phyloP scores from a whole-genome alignment of 2,888 invertebrate genomes.

The Chrysopilus asiliformis region DNA sequence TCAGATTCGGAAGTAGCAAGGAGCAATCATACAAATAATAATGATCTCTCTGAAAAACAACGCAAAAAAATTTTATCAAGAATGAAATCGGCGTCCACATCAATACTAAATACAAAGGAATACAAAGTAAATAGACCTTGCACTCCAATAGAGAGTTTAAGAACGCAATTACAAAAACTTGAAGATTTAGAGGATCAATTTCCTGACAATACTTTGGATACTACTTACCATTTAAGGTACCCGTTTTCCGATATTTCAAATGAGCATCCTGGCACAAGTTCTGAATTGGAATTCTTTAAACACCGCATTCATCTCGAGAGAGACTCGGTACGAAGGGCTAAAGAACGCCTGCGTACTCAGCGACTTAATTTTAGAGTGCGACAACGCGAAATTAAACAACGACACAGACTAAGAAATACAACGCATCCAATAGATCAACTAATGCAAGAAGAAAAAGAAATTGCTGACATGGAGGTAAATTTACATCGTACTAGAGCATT shows the following conservation, averaged over 20 bases:
- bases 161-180: constrained; percentile 64
- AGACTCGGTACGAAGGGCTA: constrained; percentile 70
- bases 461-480: constrained; percentile 73
- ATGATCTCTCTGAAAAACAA: constrained; percentile 40
- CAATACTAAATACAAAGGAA: constrained; percentile 45
- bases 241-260: constrained; percentile 58
- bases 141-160: constrained; percentile 64
- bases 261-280: constrained; percentile 36
- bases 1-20: constrained; percentile 30
- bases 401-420: constrained; percentile 26
- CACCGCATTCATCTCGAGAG: constrained; percentile 69
- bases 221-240: constrained; percentile 64
- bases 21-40: constrained; percentile 38
- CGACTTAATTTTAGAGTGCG: constrained; percentile 52
- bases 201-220: constrained; percentile 54
- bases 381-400: constrained; percentile 43
- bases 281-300: constrained; percentile 70
- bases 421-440: constrained; percentile 30
- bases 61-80: constrained; percentile 55
- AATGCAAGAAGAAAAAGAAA: constrained; percentile 62
- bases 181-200: constrained; percentile 75
- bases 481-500: constrained; percentile 66
- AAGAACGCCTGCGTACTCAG: constrained; percentile 56
- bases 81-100: constrained; percentile 55
- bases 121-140: constrained; percentile 40